Evolutionary conservation across 92 coral and sea anemone genomes (phyloP), one percentile per base, ranked within the genome.

Genomic region (Chrysogorgia sp.): DNA sequence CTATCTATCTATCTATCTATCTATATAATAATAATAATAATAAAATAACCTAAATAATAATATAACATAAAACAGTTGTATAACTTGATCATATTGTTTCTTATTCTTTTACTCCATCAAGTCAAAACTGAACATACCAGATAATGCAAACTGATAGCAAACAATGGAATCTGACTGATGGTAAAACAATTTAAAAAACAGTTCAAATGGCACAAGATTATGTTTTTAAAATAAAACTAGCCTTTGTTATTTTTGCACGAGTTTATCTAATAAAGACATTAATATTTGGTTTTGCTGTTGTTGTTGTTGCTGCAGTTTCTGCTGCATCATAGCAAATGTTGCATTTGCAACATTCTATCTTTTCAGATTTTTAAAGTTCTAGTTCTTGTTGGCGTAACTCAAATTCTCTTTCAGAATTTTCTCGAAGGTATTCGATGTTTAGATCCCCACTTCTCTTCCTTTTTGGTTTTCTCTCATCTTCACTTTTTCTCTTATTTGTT

Each of bases 401-500:
- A 15, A 7, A 6, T 15, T 47, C 14, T 7, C 53, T 15, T 47
- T 47, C 10, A 47, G 53, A 7, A 12, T 7, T 47, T n/a, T 15
- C 53, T 47, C 10, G n/a, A 47, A 47, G 53, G 53, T 47, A 47
- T 37, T 37, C 43, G n/a, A 47, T 6, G 53, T 47, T 47, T 6
- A 47, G n/a, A 47, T 47, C n/a, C 2, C n/a, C 10, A 47, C 2
- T 47, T 47, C 53, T 47, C n/a, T 2, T 47, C 15, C 43, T 19
- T 48, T 71, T 71, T 10, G 32, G 25, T n/a, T 71, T 58, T n/a
- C 34, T 35, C 21, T 55, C 65, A 21, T 50, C 80, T 50, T 74
- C 80, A 32, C 24, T 24, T 29, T 74, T 74, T 74, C 80, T 74
- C 65, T 74, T 74, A 19, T 1, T 40, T 40, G 80, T 75, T 75